phyloP scores from a whole-genome alignment of 2,113 vertebrate genomes.

The Uria aalge region DNA sequence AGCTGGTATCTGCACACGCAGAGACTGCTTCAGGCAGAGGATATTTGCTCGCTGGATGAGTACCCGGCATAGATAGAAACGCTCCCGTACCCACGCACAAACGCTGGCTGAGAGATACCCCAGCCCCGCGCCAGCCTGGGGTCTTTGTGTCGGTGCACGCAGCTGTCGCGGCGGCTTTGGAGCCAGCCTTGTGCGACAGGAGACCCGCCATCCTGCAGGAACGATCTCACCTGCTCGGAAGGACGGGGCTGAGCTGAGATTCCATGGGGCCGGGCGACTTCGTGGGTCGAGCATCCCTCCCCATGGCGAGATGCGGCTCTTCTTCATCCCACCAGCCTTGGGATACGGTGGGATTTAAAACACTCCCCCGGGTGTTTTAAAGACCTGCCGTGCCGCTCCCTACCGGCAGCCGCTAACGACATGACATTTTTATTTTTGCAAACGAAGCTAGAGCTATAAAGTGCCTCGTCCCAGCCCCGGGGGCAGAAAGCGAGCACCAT shows the following conservation, averaged over 20 bases:
- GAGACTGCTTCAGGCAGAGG: slow-evolving; percentile 19
- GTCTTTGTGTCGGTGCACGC: rapidly evolving
- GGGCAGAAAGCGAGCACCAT: neutral
- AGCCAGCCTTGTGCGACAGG: rapidly evolving
- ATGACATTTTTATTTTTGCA: rapidly evolving
- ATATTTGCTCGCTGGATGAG: neutral
- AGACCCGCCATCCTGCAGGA: neutral
- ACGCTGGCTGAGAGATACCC: neutral
- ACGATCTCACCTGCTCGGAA: rapidly evolving
- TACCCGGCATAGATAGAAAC: neutral
- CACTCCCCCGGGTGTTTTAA: neutral
- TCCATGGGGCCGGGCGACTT: rapidly evolving
- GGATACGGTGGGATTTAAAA: neutral
- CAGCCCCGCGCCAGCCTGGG: neutral
- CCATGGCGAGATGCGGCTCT: rapidly evolving
- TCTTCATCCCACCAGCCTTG: no score
- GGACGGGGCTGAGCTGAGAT: neutral
- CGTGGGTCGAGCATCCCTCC: neutral
- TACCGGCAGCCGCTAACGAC: neutral
- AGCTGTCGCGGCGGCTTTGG: rapidly evolving
- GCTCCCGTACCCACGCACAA: neutral
- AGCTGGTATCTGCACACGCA: slow-evolving; percentile 18
- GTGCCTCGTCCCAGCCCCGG: neutral
- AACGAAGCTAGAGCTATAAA: neutral
- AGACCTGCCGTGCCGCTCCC: neutral